Evolutionary conservation across 2,113 vertebrate species (phyloP).

Genomic region (Triplophysa siluroides): DNA sequence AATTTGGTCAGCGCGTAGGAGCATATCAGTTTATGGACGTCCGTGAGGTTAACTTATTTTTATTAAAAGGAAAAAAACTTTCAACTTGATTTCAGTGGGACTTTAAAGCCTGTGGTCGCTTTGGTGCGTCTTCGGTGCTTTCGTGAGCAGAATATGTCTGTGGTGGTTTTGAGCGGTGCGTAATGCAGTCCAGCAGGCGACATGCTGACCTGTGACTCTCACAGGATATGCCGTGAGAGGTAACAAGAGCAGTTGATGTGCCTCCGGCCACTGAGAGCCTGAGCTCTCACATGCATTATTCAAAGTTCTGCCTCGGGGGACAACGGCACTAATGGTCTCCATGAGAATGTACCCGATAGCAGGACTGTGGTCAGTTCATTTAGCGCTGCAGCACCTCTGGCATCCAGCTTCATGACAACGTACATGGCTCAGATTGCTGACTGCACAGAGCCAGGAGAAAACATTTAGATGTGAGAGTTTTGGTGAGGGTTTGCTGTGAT

Average conservation of each 20-base stretch:
- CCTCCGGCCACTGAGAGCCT: slow-evolving; percentile 30
- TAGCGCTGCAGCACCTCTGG: slow-evolving; percentile 50
- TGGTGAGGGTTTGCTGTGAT: slow-evolving; percentile 13
- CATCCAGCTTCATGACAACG: slow-evolving; percentile 49
- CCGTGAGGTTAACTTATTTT: no score
- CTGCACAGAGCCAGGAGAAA: slow-evolving; percentile 3
- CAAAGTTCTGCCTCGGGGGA: slow-evolving; percentile 43
- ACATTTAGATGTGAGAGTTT: slow-evolving; percentile 4
- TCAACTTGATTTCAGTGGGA: not conserved
- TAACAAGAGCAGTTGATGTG: slow-evolving; percentile 50
- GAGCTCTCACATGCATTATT: slow-evolving; percentile 53
- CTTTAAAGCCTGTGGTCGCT: slow-evolving; percentile 22
- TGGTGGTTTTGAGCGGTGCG: slow-evolving; percentile 35
- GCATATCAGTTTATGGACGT: no score
- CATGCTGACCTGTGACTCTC: slow-evolving; percentile 54
- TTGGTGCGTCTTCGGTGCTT: slow-evolving; percentile 30
- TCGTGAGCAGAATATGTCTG: slow-evolving; percentile 39
- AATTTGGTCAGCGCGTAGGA: no score
- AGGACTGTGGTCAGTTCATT: slow-evolving; percentile 48
- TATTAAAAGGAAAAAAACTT: not conserved
- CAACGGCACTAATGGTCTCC: slow-evolving; percentile 41
- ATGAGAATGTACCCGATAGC: slow-evolving; percentile 52
- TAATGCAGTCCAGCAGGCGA: slow-evolving; percentile 40
- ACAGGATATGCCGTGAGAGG: slow-evolving; percentile 50
- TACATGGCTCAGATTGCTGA: slow-evolving; percentile 37